Evolutionary conservation across 2,797 vertebrate species (phyloP), one percentile per base, ranked within the genome.

Genomic region (Urosaurus nigricauda): DNA sequence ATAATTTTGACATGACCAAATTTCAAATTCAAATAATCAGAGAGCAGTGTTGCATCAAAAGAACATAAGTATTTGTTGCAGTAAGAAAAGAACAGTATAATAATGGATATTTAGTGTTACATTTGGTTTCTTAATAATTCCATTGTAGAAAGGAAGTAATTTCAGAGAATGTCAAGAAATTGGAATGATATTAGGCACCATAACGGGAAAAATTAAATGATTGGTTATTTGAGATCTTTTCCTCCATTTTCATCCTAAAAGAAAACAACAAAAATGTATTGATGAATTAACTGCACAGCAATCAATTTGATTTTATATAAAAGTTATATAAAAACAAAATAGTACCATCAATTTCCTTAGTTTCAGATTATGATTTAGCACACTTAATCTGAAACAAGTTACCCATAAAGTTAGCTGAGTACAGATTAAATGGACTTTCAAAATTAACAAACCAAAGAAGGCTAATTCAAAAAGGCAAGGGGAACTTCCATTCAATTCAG

Each of bases 1-100:
- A 96, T 95, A 94, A 94, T 96, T 97, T 97, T 97, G 94, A 96
- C 93, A 97, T 97, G 97, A 97, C 97, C 97, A 97, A 98, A 98
- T 95, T 97, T 96, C 94, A 96, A 97, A 96, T 95, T 96, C 90
- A 95, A 94, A 90, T 94, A 95, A 91, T 96, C 93, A 94, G 93
- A 96, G 88, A 94, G 84, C 90, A 94, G 91, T 91, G 89, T 91
- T 94, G 91, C 92, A 96, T 93, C 90, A 90, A 92, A 78, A 96
- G 82, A 94, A 88, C 93, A 88, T 89, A 93, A 94, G 56, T 85
- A 93, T 94, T 96, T 96, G 94, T 94, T 96, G 94, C 94, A 96
- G 94, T 93, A 94, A 96, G 91, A 92, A 95, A 94, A 92, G 88
- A 92, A 56, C 91, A 75, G 43, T 89, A 89, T 82, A 96, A 96